Evolutionary conservation across 2,113 vertebrate species (phyloP).

Genomic region (Fukomys damarensis): DNA sequence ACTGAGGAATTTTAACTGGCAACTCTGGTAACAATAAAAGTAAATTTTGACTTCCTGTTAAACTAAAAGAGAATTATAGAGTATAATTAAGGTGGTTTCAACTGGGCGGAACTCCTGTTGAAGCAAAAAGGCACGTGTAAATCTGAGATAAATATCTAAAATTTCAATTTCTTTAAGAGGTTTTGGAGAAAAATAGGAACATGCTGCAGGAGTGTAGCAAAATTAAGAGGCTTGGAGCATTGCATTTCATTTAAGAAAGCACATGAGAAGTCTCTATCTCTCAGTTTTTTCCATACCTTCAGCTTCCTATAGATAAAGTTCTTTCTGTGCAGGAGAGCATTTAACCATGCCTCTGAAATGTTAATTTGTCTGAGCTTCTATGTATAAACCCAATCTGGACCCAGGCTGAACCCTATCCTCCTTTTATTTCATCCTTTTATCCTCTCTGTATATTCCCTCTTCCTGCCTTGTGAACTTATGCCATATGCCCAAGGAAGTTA

Average conservation of each 20-base stretch:
- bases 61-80: not conserved
- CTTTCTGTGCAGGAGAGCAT: not conserved
- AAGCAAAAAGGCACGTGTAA: not conserved
- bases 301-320: not conserved
- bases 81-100: not conserved
- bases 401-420: not conserved
- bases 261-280: not conserved
- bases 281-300: not conserved
- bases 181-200: conserved; percentile 2
- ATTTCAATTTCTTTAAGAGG: not conserved
- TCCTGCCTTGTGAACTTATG: not conserved
- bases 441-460: not conserved
- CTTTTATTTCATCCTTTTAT: not conserved
- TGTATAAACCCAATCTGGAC: not conserved
- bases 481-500: not conserved
- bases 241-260: not conserved
- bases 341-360: not conserved
- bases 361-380: not conserved
- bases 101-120: not conserved
- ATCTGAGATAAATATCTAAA: not conserved
- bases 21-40: conserved; percentile 5
- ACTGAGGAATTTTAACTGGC: not conserved
- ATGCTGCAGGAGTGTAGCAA: not conserved
- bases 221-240: not conserved
- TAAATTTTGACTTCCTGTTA: conserved; percentile 56